Percentiles rank a stretch among this genome's conserved stretches.
Evolutionary conservation across 2,797 vertebrate genomes (phyloP).

Genomic region (Gymnoscopelus microlampas): DNA sequence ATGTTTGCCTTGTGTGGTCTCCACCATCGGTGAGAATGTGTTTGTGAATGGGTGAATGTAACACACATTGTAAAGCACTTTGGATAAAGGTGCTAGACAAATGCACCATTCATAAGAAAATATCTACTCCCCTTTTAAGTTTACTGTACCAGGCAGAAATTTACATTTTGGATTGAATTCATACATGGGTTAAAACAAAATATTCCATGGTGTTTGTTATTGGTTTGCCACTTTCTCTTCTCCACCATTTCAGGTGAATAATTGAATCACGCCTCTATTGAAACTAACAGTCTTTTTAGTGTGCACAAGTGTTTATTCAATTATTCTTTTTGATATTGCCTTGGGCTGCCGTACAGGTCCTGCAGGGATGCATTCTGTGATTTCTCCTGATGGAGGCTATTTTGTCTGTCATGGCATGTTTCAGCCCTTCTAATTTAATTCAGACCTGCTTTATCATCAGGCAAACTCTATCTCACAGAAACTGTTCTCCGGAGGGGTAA

Average conservation of each 20-base stretch:
- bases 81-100: neutral
- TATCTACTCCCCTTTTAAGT: no score
- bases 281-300: slow-evolving; percentile 58
- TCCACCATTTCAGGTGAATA: slow-evolving; percentile 39
- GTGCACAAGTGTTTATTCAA: slow-evolving; percentile 63
- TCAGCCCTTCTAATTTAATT: slow-evolving; percentile 62
- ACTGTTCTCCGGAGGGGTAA: slow-evolving; percentile 58
- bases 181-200: neutral
- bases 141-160: no score
- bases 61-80: no score
- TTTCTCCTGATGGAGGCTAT: slow-evolving; percentile 43
- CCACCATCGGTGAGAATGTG: neutral
- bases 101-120: neutral
- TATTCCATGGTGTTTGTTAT: slow-evolving; percentile 22
- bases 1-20: neutral
- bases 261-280: slow-evolving; percentile 43
- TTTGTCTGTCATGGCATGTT: slow-evolving; percentile 51
- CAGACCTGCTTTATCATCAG: slow-evolving; percentile 55
- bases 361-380: slow-evolving; percentile 45
- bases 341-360: slow-evolving; percentile 42
- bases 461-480: slow-evolving; percentile 51
- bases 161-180: no score
- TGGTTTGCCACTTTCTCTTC: slow-evolving; percentile 12
- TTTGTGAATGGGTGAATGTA: neutral
- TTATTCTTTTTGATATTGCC: slow-evolving; percentile 61